Conservation (phyloP, 2,888 invertebrate genomes). For the Melitaea athalia region DNA sequence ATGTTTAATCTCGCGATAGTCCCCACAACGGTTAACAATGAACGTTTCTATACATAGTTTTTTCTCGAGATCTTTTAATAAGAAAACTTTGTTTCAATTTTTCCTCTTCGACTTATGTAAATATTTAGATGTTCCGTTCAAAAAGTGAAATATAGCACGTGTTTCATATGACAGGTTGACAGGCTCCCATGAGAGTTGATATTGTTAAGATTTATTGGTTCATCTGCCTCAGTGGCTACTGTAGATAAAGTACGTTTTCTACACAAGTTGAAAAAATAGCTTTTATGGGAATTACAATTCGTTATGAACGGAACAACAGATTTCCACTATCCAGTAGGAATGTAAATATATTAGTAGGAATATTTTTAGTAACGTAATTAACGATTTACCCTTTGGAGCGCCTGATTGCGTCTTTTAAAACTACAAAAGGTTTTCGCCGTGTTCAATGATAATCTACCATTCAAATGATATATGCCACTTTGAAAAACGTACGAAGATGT, state of each 20-base stretch:
- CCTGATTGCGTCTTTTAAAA: too few relatives aligned
- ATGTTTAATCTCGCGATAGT: not conserved
- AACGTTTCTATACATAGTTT: not conserved
- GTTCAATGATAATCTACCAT: too few relatives aligned
- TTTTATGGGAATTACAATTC: not conserved
- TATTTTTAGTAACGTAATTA: too few relatives aligned
- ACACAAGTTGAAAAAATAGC: not conserved
- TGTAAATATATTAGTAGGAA: not conserved
- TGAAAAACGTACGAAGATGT: too few relatives aligned
- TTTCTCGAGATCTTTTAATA: conserved; percentile 5
- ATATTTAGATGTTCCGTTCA: conserved; percentile 13
- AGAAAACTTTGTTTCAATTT: conserved; percentile 12
- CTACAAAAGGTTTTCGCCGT: too few relatives aligned
- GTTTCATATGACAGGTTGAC: conserved; percentile 21
- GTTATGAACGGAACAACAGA: not conserved
- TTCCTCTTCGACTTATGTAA: conserved; percentile 6
- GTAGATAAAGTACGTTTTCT: not conserved
- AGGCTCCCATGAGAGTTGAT: conserved; percentile 6
- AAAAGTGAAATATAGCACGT: conserved; percentile 20
- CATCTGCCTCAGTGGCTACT: not conserved
- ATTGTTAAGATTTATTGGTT: conserved; percentile 6
- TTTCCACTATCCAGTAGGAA: not conserved
- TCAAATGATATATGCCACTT: too few relatives aligned
- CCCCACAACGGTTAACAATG: not conserved
- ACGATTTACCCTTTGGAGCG: too few relatives aligned